Conservation (phyloP, 2,797 vertebrate genomes). For the Dendrocincla fuliginosa region DNA sequence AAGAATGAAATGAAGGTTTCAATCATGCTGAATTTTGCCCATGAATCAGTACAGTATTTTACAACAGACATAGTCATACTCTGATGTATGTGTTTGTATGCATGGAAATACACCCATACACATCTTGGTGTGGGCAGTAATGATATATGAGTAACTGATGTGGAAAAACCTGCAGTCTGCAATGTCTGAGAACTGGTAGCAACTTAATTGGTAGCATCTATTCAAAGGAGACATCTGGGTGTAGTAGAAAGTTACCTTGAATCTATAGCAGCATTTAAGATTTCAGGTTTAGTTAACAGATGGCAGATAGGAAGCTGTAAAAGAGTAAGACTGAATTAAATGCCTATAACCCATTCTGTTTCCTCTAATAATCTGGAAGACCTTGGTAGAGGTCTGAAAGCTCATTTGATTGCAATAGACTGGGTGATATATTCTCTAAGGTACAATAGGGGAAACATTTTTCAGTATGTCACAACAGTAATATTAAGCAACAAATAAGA, state of each 20-base stretch:
- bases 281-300: conserved; percentile 41
- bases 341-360: background rate
- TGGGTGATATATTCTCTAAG: background rate
- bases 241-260: conserved; percentile 30
- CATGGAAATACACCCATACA: background rate
- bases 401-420: background rate
- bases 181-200: background rate
- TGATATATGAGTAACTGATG: background rate
- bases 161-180: background rate
- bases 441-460: background rate
- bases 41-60: background rate
- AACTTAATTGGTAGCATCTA: background rate
- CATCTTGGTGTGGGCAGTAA: background rate
- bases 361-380: conserved; percentile 29
- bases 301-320: conserved; percentile 27
- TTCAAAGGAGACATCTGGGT: conserved; percentile 9
- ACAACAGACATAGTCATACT: background rate
- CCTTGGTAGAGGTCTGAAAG: conserved; percentile 47
- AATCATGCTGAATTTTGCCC: background rate
- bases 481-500: background rate
- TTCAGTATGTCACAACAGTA: background rate
- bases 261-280: background rate
- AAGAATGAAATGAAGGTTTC: background rate
- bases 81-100: background rate
- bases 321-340: conserved; percentile 19